Percentiles rank a stretch among this genome's conserved stretches.
These are phyloP conservation scores for Cavia aperea DNA, from an alignment of 2,113 vertebrate species.

Conservation along the genomic window DNA sequence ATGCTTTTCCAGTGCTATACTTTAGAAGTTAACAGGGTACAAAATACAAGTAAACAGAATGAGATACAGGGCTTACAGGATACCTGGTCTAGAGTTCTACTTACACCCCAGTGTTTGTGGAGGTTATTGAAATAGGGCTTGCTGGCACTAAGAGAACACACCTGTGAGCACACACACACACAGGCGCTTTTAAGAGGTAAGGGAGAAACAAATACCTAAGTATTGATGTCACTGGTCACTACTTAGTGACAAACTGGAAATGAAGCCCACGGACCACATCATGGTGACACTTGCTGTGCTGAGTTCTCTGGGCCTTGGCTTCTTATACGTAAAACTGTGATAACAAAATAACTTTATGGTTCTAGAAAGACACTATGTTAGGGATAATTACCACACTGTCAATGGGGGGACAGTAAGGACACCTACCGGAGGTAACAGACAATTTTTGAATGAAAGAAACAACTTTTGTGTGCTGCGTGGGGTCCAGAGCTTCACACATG, in stretches of 20 bases:
- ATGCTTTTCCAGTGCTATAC: background rate
- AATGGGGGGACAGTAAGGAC: background rate
- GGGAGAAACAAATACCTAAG: background rate
- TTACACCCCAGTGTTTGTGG: background rate
- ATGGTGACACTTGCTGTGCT: accelerated
- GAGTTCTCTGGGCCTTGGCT: background rate
- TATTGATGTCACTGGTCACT: background rate
- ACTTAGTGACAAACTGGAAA: background rate
- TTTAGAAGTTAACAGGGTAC: background rate
- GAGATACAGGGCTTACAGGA: background rate
- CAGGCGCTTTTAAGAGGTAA: background rate
- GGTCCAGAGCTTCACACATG: background rate
- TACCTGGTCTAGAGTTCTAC: background rate
- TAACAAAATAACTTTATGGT: accelerated
- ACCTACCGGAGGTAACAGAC: background rate
- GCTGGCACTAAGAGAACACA: background rate
- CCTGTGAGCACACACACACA: background rate
- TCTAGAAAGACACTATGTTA: background rate
- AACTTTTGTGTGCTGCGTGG: background rate
- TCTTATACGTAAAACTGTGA: background rate
- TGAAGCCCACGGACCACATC: accelerated
- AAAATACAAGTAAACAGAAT: background rate
- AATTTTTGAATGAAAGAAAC: background rate
- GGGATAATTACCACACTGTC: background rate
- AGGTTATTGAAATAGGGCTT: background rate